Percentiles rank a stretch among this genome's conserved stretches.
phyloP scores from a whole-genome alignment of 2,113 vertebrate genomes.

The Mus spicilegus region DNA sequence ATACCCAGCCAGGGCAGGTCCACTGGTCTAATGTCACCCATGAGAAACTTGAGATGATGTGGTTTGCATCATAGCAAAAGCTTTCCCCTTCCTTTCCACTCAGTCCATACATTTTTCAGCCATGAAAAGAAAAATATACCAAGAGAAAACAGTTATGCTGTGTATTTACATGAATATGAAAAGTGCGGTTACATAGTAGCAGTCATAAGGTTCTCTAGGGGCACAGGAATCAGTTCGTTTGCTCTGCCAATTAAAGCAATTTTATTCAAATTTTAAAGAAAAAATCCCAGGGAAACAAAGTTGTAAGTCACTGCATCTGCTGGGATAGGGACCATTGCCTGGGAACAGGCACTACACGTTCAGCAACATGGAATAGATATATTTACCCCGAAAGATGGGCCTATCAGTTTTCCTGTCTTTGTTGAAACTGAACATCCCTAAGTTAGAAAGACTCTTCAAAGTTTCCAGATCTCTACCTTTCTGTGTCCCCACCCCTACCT shows the following conservation, averaged over 20 bases:
- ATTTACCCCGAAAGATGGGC: neutral
- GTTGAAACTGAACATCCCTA: neutral
- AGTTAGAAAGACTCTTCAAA: neutral
- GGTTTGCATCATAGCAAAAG: neutral
- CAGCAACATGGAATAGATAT: neutral
- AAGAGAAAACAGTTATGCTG: neutral
- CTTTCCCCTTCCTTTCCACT: neutral
- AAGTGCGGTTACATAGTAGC: neutral
- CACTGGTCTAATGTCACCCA: neutral
- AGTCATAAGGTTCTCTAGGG: neutral
- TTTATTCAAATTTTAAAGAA: neutral
- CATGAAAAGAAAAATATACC: neutral
- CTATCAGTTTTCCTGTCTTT: neutral
- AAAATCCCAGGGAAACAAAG: neutral
- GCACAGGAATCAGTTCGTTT: neutral
- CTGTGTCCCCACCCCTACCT: neutral
- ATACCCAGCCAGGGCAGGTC: neutral
- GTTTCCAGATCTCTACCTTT: neutral
- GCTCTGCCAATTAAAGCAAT: neutral
- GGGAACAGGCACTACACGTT: neutral
- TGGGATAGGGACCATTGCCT: neutral
- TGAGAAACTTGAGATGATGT: neutral
- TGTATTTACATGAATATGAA: neutral
- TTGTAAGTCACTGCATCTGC: neutral
- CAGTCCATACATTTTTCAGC: neutral